Conservation (phyloP, 2,113 vertebrate species). For the Platycercus adscitus region DNA sequence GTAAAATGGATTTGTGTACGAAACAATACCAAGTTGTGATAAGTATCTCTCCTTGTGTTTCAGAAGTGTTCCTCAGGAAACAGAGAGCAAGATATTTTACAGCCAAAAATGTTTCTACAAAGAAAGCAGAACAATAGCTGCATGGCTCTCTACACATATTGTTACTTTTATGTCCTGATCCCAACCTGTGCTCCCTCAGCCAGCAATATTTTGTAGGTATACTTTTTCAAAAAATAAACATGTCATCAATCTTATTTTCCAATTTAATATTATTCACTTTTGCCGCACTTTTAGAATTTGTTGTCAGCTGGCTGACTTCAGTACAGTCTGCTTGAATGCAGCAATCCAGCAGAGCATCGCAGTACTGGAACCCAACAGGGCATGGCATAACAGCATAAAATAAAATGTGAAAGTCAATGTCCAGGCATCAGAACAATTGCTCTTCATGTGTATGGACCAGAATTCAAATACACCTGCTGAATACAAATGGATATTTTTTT, state of each 20-base stretch:
- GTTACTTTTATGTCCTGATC: background rate
- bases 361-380: background rate
- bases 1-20: background rate
- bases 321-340: background rate
- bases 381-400: background rate
- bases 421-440: background rate
- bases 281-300: background rate
- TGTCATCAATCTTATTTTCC: background rate
- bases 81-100: rapidly evolving
- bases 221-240: background rate
- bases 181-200: background rate
- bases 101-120: background rate
- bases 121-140: background rate
- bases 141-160: background rate
- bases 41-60: background rate
- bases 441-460: background rate
- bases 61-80: background rate
- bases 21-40: background rate
- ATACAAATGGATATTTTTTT: background rate
- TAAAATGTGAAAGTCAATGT: background rate
- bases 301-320: background rate
- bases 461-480: background rate
- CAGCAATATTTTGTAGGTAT: background rate
- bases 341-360: background rate
- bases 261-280: background rate